Conservation (phyloP, 2,113 vertebrate species). For the Chaetops frenatus region DNA sequence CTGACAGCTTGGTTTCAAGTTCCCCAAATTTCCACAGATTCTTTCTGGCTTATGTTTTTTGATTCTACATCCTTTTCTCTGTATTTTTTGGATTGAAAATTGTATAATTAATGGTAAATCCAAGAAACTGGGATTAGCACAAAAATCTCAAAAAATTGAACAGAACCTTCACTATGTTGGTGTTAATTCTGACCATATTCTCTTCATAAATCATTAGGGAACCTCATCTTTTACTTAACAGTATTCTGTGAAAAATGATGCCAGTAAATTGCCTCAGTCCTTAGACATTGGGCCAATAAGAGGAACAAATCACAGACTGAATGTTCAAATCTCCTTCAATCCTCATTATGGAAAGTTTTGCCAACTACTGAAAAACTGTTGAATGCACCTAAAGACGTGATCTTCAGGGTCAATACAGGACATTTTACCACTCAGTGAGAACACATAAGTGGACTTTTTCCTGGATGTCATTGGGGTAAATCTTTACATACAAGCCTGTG, state of each 20-base stretch:
- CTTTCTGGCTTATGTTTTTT: neutral
- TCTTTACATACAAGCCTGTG: neutral
- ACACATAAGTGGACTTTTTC: neutral
- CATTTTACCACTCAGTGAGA: neutral
- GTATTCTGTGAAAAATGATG: neutral
- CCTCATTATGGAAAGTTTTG: neutral
- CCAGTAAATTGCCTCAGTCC: neutral
- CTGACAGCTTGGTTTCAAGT: neutral
- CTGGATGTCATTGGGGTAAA: neutral
- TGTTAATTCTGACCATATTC: neutral
- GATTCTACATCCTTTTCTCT: neutral
- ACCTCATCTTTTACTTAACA: neutral
- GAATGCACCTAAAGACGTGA: neutral
- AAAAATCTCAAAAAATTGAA: conserved; percentile 1
- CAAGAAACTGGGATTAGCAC: neutral
- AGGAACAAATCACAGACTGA: neutral
- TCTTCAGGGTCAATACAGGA: neutral
- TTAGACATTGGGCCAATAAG: neutral
- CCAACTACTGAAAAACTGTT: neutral
- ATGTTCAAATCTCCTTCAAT: neutral
- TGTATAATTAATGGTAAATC: neutral
- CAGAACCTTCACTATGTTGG: neutral
- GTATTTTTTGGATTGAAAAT: neutral
- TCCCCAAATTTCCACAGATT: neutral
- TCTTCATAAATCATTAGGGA: neutral